Evolutionary conservation across 2,113 vertebrate genomes (phyloP), one percentile per base, ranked within the genome.

Genomic region (Lasiurus borealis): DNA sequence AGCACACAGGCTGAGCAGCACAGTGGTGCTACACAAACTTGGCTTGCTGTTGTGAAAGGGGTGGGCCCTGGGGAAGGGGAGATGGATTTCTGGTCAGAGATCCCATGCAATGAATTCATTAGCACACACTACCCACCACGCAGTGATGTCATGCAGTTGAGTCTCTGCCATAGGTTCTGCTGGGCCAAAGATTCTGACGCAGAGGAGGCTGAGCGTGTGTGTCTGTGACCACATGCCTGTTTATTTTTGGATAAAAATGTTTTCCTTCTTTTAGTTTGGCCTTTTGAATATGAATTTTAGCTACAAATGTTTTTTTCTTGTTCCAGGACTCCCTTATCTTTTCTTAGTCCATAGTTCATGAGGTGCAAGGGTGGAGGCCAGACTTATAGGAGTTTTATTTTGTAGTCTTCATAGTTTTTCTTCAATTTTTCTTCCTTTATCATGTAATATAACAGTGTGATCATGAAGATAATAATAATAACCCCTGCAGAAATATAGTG

Each of bases 81-180:
- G 77, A 64, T 86, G 94, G 85, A 36, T 81, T 90, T 94, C 91
- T 93, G 92, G 34, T 88, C 27, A 4, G 13, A 54, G 88, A 73
- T 40, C 52, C 16, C 90, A 89, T 18, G 68, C 52, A 13, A 16
- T 88, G 88, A 96, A 95, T 92, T 92, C 76, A 50, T 94, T 69
- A 80, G 57, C 66, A 71, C 85, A 18, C 8, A 57, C 73, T 72
- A 81, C 31, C 54, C 19, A 4, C 10, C 44, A 78, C 13, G 34
- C 44, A 50, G 75, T 86, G 90, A 86, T 25, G 94, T 92, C 94
- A 87, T 48, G 19, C 21, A 57, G 19, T 2, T 2, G 40, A 48
- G 72, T 76, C 14, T 10, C 36, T 69, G 50, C 88, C 62, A 50
- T 40, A 69, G 90, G 57, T n/a, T 94, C 57, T 7, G 2, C 11